Percentiles rank a stretch among this genome's conserved stretches.
phyloP scores from a whole-genome alignment of 1,140 invertebrate genomes.

The Drosophila watanabei region DNA sequence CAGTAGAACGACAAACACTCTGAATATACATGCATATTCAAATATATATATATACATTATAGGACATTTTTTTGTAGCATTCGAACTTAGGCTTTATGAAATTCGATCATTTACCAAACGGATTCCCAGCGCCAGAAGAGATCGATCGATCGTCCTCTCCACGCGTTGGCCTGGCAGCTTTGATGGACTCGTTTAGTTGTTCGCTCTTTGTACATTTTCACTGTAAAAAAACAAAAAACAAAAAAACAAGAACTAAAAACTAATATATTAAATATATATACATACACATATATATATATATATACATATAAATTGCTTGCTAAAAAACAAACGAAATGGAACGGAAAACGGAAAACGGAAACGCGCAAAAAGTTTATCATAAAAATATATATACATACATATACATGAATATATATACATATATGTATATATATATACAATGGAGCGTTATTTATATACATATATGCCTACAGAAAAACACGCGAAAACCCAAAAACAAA shows the following conservation, averaged over 20 bases:
- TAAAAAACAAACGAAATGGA: slow-evolving; percentile 45
- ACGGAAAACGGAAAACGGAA: slow-evolving; percentile 42
- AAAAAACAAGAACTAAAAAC: slow-evolving; percentile 7
- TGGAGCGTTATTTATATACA: slow-evolving; percentile 75
- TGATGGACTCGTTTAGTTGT: slow-evolving; percentile 18
- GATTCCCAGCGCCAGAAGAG: background rate
- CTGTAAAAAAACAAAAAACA: slow-evolving; percentile 46
- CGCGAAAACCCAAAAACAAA: slow-evolving; percentile 42
- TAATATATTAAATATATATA: slow-evolving; percentile 40
- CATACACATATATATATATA: slow-evolving; percentile 40
- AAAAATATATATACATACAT: slow-evolving; percentile 41
- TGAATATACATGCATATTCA: slow-evolving; percentile 35
- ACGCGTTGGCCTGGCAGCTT: background rate
- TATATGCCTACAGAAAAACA: slow-evolving; percentile 60
- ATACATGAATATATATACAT: slow-evolving; percentile 43
- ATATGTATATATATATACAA: slow-evolving; percentile 50
- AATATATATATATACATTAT: slow-evolving; percentile 29
- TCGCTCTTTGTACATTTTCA: slow-evolving; percentile 57
- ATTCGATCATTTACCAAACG: slow-evolving; percentile 31
- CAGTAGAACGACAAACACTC: slow-evolving; percentile 49
- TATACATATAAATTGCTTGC: slow-evolving; percentile 50
- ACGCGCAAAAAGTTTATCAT: slow-evolving; percentile 63
- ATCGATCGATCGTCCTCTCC: slow-evolving; percentile 2
- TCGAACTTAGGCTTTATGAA: slow-evolving; percentile 51
- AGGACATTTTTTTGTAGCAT: slow-evolving; percentile 55